phyloP scores from a whole-genome alignment of 2,888 invertebrate genomes.

The Eupsilia transversa region DNA sequence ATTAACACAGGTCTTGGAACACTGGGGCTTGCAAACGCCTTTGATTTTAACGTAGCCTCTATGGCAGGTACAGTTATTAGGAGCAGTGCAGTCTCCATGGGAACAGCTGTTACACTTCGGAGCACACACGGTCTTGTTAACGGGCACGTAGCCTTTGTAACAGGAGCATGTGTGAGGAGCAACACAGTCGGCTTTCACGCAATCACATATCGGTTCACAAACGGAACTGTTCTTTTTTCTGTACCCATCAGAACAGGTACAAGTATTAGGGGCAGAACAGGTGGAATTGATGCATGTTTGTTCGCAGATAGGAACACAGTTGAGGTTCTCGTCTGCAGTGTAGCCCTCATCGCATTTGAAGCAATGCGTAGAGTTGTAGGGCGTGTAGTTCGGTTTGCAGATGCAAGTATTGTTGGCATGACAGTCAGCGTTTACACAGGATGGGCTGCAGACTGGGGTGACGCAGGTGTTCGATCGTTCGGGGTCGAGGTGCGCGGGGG shows the following conservation, averaged over 20 bases:
- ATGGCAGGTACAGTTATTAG: slow-evolving; percentile 85
- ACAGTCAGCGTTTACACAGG: slow-evolving; percentile 81
- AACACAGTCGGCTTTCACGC: slow-evolving; percentile 83
- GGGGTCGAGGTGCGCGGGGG: slow-evolving; percentile 77
- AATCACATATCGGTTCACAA: slow-evolving; percentile 82
- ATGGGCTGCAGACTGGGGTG: slow-evolving; percentile 75
- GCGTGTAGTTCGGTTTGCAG: slow-evolving; percentile 74
- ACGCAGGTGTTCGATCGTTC: slow-evolving; percentile 79
- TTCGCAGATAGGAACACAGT: slow-evolving; percentile 69
- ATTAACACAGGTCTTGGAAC: slow-evolving; percentile 65
- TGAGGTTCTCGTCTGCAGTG: slow-evolving; percentile 66
- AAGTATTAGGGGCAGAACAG: slow-evolving; percentile 75
- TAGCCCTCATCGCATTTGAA: slow-evolving; percentile 74
- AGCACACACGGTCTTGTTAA: slow-evolving; percentile 67
- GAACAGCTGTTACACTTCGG: slow-evolving; percentile 60
- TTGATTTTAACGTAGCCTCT: slow-evolving; percentile 71
- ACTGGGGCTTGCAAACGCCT: slow-evolving; percentile 63
- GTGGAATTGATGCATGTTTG: slow-evolving; percentile 67
- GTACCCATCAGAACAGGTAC: slow-evolving; percentile 76
- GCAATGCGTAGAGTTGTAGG: slow-evolving; percentile 79
- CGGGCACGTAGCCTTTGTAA: slow-evolving; percentile 74
- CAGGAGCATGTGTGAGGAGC: slow-evolving; percentile 86
- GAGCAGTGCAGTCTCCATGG: slow-evolving; percentile 77
- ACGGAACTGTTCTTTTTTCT: slow-evolving; percentile 58
- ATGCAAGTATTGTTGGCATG: slow-evolving; percentile 77